Percentiles rank a stretch among this genome's conserved stretches.
Evolutionary conservation across 2,888 invertebrate genomes (phyloP).

Genomic region (Muschampia staudingeri): DNA sequence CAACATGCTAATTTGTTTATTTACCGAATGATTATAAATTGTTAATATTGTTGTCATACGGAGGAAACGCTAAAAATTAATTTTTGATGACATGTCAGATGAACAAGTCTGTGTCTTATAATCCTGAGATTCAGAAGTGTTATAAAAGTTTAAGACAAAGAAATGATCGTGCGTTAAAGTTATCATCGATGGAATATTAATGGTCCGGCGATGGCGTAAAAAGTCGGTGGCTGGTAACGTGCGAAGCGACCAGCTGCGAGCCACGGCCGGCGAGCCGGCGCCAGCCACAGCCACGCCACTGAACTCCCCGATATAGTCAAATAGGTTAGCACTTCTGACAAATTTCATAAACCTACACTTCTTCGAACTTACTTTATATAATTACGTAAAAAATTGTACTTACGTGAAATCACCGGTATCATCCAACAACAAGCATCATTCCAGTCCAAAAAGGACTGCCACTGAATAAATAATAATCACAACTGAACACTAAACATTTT

Average conservation of each 20-base stretch:
- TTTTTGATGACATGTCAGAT: slow-evolving; percentile 35
- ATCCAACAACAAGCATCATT: slow-evolving; percentile 88
- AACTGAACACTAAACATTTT: slow-evolving; percentile 90
- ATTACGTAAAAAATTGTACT: slow-evolving; percentile 75
- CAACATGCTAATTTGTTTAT: slow-evolving; percentile 31
- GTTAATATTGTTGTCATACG: slow-evolving; percentile 3
- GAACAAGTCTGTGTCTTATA: neutral
- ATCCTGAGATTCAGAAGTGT: neutral
- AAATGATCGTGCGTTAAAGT: neutral
- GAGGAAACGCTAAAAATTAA: neutral
- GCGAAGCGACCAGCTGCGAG: slow-evolving; percentile 76
- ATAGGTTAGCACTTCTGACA: slow-evolving; percentile 84
- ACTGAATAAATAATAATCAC: slow-evolving; percentile 90
- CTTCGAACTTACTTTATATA: slow-evolving; percentile 46
- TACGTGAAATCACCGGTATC: slow-evolving; percentile 86
- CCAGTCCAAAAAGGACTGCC: slow-evolving; percentile 86
- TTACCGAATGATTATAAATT: slow-evolving; percentile 20
- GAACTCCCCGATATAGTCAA: slow-evolving; percentile 80
- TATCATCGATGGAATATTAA: slow-evolving; percentile 25
- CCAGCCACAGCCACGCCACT: slow-evolving; percentile 73
- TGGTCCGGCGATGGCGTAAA: slow-evolving; percentile 41
- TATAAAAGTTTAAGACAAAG: slow-evolving; percentile 43
- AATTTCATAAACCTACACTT: slow-evolving; percentile 70
- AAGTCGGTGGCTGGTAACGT: slow-evolving; percentile 60
- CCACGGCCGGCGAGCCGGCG: slow-evolving; percentile 71